A percentile compares a stretch with the other conserved stretches of the same genome.
Evolutionary conservation across 2,888 invertebrate species (phyloP).

Genomic region (Tetranychus truncatus): DNA sequence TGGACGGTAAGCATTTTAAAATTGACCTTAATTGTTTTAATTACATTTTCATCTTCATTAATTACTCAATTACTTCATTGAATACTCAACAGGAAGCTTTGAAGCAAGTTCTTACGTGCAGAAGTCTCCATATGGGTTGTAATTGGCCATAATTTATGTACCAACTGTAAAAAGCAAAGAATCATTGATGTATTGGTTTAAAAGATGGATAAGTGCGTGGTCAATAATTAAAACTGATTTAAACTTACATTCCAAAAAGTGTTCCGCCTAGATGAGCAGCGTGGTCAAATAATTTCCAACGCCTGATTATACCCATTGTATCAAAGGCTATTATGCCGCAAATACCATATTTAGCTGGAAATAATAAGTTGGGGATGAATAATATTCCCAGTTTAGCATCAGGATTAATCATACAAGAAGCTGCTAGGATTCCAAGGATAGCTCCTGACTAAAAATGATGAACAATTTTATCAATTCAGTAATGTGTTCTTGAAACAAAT

Average conservation of each 20-base stretch:
- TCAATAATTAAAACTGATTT: background rate
- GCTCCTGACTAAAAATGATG: slow-evolving; percentile 61
- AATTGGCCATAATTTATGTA: slow-evolving; percentile 5
- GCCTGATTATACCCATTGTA: slow-evolving; percentile 55
- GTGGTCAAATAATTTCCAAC: slow-evolving; percentile 88
- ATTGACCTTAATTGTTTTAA: slow-evolving; percentile 20
- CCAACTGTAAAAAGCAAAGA: background rate
- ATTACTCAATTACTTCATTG: no score
- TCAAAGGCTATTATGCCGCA: slow-evolving; percentile 70
- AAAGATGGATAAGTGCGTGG: no score
- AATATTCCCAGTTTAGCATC: slow-evolving; percentile 70
- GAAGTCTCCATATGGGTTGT: background rate
- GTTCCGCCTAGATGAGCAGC: slow-evolving; percentile 96
- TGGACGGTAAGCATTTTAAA: slow-evolving; percentile 40
- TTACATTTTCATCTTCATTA: background rate
- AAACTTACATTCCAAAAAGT: slow-evolving; percentile 51
- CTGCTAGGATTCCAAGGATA: slow-evolving; percentile 70
- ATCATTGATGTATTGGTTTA: background rate
- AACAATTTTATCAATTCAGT: slow-evolving; percentile 13
- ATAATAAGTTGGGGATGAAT: slow-evolving; percentile 69
- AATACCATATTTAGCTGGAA: slow-evolving; percentile 65
- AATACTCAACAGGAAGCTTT: no score
- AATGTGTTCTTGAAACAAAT: no score
- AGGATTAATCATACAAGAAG: slow-evolving; percentile 69
- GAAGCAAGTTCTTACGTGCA: no score